Conservation (phyloP, 2,797 vertebrate species). For the Rhodeus uyekii region DNA sequence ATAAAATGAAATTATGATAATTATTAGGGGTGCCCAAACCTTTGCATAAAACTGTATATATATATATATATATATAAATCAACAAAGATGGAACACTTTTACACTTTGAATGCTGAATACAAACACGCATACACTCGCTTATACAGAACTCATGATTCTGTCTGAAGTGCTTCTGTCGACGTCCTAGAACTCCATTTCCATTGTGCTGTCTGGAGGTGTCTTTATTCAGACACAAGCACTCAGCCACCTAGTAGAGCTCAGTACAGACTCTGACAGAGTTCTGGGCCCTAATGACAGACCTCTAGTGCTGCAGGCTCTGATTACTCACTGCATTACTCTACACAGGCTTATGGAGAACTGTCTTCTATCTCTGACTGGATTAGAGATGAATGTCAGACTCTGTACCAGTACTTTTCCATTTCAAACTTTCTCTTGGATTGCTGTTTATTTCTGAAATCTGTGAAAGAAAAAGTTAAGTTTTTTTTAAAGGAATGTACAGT, state of each 20-base stretch:
- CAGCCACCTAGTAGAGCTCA: constrained; percentile 2
- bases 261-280: constrained; percentile 19
- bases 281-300: constrained; percentile 29
- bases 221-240: constrained; percentile 19
- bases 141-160: background rate
- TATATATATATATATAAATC: background rate
- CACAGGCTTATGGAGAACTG: constrained; percentile 34
- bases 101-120: background rate
- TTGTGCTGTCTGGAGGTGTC: constrained; percentile 16
- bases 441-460: background rate
- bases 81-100: background rate
- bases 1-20: no score
- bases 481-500: background rate
- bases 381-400: constrained; percentile 9
- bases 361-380: constrained; percentile 2
- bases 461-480: background rate
- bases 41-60: no score
- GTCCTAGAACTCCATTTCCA: constrained; percentile 1
- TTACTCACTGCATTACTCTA: constrained; percentile 38
- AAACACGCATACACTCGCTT: background rate
- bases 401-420: constrained; percentile 25
- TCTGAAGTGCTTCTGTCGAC: constrained; percentile 9
- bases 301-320: constrained; percentile 35
- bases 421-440: background rate
- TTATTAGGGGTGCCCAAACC: no score